Conservation (phyloP, 2,888 invertebrate species). For the Acleris literana region DNA sequence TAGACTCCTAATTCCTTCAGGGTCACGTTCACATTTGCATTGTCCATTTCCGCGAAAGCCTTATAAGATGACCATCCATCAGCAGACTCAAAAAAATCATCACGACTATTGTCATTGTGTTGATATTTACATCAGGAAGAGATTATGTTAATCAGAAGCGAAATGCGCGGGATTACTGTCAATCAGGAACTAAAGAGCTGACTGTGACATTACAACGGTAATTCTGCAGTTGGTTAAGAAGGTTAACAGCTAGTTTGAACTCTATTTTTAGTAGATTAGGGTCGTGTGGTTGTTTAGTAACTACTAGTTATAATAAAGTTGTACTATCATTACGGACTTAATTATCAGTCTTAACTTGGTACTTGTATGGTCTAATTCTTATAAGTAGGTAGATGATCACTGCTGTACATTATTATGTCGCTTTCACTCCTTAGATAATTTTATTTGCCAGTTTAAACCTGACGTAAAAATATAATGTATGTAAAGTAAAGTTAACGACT, state of each 20-base stretch:
- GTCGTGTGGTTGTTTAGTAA: neutral
- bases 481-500: too few relatives aligned
- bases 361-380: neutral
- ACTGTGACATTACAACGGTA: neutral
- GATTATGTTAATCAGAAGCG: conserved; percentile 8
- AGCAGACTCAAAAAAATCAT: conserved; percentile 4
- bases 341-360: neutral
- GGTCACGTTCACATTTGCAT: conserved; percentile 4
- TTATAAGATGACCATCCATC: conserved; percentile 12
- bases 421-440: too few relatives aligned
- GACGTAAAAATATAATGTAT: too few relatives aligned
- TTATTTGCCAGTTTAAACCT: too few relatives aligned
- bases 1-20: neutral
- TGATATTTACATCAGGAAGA: neutral
- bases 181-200: neutral
- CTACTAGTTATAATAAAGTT: neutral
- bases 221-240: neutral
- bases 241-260: neutral
- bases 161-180: neutral
- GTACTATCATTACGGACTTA: neutral
- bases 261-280: neutral
- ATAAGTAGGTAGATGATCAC: neutral
- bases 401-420: too few relatives aligned
- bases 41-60: conserved; percentile 13
- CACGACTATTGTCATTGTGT: conserved; percentile 11